These are phyloP conservation scores for Alcedo atthis DNA, from an alignment of 2,797 vertebrate genomes.

Conservation along the genomic window DNA sequence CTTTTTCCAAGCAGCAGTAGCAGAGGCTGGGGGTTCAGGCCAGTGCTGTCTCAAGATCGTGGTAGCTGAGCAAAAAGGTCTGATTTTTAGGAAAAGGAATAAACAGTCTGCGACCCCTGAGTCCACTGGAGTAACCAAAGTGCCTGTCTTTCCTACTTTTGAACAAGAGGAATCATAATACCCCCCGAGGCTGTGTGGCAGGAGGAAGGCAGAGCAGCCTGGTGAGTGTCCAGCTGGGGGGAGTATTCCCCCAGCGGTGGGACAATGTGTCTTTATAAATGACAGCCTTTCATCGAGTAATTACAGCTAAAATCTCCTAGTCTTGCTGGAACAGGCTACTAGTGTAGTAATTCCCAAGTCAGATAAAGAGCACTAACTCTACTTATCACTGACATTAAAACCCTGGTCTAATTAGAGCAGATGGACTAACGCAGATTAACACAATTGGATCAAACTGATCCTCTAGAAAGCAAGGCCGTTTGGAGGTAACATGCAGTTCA, in stretches of 20 bases:
- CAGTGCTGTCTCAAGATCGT: not conserved
- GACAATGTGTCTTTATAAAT: not conserved
- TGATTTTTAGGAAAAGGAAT: not conserved
- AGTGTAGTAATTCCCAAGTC: not conserved
- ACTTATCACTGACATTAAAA: not conserved
- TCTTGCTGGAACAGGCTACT: not conserved
- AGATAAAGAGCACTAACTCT: not conserved
- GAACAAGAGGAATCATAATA: not conserved
- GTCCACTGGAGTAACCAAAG: not conserved
- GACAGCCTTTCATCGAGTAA: not conserved
- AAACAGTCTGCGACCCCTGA: not conserved
- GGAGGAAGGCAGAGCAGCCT: not conserved
- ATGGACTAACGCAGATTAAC: not conserved
- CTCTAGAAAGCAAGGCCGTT: not conserved
- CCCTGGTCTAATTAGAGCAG: not conserved
- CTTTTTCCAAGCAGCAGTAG: not conserved
- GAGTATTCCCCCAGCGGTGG: constrained; percentile 20
- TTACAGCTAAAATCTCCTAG: not conserved
- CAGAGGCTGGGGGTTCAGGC: not conserved
- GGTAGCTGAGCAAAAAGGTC: not conserved
- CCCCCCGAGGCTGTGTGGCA: not conserved
- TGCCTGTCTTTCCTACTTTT: not conserved
- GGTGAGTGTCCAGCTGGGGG: constrained; percentile 15
- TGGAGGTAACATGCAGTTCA: fast-evolving
- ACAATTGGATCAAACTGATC: constrained; percentile 18